These are phyloP conservation scores for Serripes groenlandicus DNA, from an alignment of 2,888 invertebrate genomes.

Conservation along the genomic window DNA sequence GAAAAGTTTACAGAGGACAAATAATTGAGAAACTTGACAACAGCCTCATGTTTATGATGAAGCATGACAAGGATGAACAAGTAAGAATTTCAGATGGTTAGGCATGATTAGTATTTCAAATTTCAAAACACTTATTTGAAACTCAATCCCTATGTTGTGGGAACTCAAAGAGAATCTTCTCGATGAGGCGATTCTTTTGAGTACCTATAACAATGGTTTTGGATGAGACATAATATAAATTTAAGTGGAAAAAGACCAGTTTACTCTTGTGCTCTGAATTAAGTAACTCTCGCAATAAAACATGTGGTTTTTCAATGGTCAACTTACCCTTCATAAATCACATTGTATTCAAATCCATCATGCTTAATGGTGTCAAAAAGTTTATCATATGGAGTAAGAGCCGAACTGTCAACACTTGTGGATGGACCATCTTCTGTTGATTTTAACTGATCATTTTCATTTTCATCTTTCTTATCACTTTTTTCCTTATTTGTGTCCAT, in stretches of 20 bases:
- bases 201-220: not conserved
- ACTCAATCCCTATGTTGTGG: not conserved
- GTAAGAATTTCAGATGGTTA: too few species aligned
- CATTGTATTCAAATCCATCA: constrained; percentile 81
- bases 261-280: not conserved
- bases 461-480: constrained; percentile 54
- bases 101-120: too few species aligned
- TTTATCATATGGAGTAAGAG: constrained; percentile 51
- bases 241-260: not conserved
- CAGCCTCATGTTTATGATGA: too few species aligned
- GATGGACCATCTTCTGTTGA: constrained; percentile 58
- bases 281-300: too few species aligned
- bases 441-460: constrained; percentile 54
- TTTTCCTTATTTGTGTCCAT: constrained; percentile 22
- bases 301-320: too few species aligned
- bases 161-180: not conserved
- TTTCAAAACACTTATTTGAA: not conserved
- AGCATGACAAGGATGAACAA: too few species aligned
- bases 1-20: too few species aligned
- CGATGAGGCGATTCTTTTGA: not conserved
- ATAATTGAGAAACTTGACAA: too few species aligned
- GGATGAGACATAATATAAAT: too few species aligned
- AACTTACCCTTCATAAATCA: constrained; percentile 84
- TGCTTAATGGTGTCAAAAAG: constrained; percentile 65
- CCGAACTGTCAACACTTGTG: constrained; percentile 19